Evolutionary conservation across 2,888 invertebrate genomes (phyloP), one percentile per base, ranked within the genome.

Genomic region (Ctenicera cuprea): DNA sequence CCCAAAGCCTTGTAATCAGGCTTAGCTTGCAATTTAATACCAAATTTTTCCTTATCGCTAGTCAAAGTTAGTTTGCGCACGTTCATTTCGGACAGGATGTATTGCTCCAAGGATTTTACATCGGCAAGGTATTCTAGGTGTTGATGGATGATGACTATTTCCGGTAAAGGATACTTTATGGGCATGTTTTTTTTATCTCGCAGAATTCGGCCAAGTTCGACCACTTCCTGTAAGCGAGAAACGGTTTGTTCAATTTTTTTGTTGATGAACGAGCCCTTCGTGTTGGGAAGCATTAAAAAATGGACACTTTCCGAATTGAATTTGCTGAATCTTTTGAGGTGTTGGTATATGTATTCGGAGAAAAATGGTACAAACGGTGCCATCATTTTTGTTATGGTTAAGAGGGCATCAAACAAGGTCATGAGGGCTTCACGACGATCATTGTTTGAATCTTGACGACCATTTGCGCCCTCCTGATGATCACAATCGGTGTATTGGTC

Each of bases 321-420:
- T 33, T 89, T 85, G 22, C 94, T 87, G 26, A 96, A 88, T 79
- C 92, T 89, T 38, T 92, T 91, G 77, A 99, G 87, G 71, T 94
- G 94, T 86, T 96, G 96, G 87, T 96, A 99, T 92, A 99, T 97
- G 73, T 94, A 91, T 87, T 99, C 99, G 0, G 97, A 94, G 64
- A 99, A 89, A 87, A 96, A 99, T 0, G 99, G 99, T 0, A 97
- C 97, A 86, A 99, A 98, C 0, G 99, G 98, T 0, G 99, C 96
- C 95, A 99, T 98, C 81, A 98, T 92, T 80, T 94, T 91, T 0
- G 94, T 92, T 92, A 99, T 96, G 65, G 94, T 93, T 82, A 93
- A 94, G 30, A 99, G 88, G 0, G 99, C 96, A 80, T 93, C 91
- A 84, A 94, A 97, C 7, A 99, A 89, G 0, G 98, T 97, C 78